Base-by-base conservation (phyloP, 2,113 vertebrate species). In the Neofelis nebulosa region DNA sequence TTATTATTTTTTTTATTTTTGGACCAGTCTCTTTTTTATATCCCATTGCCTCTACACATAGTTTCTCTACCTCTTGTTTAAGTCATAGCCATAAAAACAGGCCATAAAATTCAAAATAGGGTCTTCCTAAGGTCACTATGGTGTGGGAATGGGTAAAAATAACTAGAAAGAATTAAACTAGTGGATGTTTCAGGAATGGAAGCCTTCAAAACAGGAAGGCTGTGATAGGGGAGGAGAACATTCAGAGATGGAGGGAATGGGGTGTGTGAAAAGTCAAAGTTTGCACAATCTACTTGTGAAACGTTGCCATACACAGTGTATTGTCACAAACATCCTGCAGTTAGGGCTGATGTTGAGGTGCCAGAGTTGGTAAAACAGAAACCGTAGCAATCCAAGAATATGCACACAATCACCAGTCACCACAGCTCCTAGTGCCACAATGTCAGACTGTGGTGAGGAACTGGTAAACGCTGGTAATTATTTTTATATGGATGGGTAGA, bases 21-120 rank as follows among this genome's bases (percentile, higher is more conserved):
- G 61, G 9, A 31, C 76, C 27, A 50, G 11, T n/a, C 7, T 19
- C 14, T 85, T 31, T 57, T 27, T 76, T 18, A 81, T 36, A 65
- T 18, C 27, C 61, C n/a, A 45, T 63, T 45, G 38, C 14, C 18
- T 74, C 29, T 66, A 76, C 15, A 36, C 57, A 19, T 61, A 31
- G 13, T 90, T 71, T 97, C 4, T n/a, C 66, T 27, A 36, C n/a
- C 27, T 81, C 61, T 96, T 95, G 18, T 81, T 82, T 94, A 92
- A 92, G 90, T 33, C 21, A 23, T 21, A 21, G 29, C 13, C n/a
- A 25, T 83, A 94, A 92, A 89, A 84, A 84, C 5, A 68, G 38
- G 89, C 57, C 12, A n/a, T 41, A 69, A 83, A 82, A 33, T 57
- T 91, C n/a, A 65, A 57, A 93, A 41, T 68, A 55, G 52, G 19